A percentile compares a stretch with the other conserved stretches of the same genome.
These are phyloP conservation scores for Nebria salina DNA, from an alignment of 2,888 invertebrate species.

Conservation along the genomic window DNA sequence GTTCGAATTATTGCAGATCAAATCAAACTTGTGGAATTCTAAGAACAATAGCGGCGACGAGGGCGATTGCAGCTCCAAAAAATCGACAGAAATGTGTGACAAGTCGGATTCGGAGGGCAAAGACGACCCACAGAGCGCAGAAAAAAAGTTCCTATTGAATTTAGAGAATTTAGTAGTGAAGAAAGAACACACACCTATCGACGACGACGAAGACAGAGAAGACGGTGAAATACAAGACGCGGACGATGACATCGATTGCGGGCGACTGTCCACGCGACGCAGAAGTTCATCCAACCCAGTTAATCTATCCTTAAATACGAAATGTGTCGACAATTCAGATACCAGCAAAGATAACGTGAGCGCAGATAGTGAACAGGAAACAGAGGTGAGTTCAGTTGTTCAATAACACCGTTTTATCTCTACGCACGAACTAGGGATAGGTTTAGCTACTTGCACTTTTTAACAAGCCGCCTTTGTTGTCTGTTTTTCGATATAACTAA, in stretches of 20 bases:
- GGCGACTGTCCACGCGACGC: constrained; percentile 68
- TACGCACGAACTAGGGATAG: neutral
- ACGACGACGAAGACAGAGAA: constrained; percentile 60
- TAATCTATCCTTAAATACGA: constrained; percentile 76
- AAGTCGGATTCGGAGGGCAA: constrained; percentile 66
- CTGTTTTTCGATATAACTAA: neutral
- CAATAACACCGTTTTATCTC: neutral
- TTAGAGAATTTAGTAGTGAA: constrained; percentile 51
- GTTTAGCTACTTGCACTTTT: neutral
- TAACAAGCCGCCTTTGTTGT: neutral
- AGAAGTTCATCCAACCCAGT: constrained; percentile 85
- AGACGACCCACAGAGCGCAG: constrained; percentile 58
- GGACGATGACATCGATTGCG: constrained; percentile 64
- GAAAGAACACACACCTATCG: constrained; percentile 59
- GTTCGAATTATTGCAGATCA: constrained; percentile 84
- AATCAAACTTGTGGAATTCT: constrained; percentile 80
- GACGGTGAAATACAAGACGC: constrained; percentile 64
- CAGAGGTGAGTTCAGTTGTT: constrained; percentile 53
- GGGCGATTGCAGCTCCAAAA: constrained; percentile 65
- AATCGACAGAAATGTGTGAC: constrained; percentile 63
- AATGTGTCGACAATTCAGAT: constrained; percentile 69
- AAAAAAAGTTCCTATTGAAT: constrained; percentile 48
- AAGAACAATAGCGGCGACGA: constrained; percentile 60
- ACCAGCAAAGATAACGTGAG: constrained; percentile 52
- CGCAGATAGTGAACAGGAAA: constrained; percentile 61